phyloP scores from a whole-genome alignment of 2,888 invertebrate species.

The Bursaphelenchus okinawaensis region DNA sequence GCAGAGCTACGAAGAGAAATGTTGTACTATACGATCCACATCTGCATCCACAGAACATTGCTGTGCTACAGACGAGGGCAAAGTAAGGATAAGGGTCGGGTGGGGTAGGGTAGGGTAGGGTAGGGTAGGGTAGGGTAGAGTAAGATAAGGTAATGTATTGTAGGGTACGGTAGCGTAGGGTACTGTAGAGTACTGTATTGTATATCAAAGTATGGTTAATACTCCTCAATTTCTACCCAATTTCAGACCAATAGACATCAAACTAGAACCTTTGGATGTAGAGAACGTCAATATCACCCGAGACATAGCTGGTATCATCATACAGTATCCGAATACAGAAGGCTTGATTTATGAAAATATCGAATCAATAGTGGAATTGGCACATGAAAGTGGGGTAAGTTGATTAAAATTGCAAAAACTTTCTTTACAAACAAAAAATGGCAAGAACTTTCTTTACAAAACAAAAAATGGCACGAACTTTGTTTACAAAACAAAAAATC shows the following conservation, averaged over 20 bases:
- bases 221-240: neutral
- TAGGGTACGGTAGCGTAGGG: no score
- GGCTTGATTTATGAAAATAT: slow-evolving; percentile 77
- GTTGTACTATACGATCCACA: slow-evolving; percentile 69
- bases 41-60: slow-evolving; percentile 90
- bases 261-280: slow-evolving; percentile 59
- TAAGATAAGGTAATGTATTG: no score
- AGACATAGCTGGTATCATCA: slow-evolving; percentile 74
- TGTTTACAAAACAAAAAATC: neutral
- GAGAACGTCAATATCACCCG: slow-evolving; percentile 61
- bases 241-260: slow-evolving; percentile 44
- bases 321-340: slow-evolving; percentile 94
- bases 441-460: no score
- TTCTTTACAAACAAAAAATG: no score
- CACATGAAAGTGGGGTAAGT: slow-evolving; percentile 79
- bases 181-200: no score
- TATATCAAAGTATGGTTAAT: no score
- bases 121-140: no score
- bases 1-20: slow-evolving; percentile 40
- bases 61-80: slow-evolving; percentile 84
- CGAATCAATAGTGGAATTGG: slow-evolving; percentile 70
- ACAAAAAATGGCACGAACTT: no score
- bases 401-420: no score
- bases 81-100: slow-evolving; percentile 27
- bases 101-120: no score